Percentiles rank a stretch among this genome's conserved stretches.
Evolutionary conservation across 2,888 invertebrate genomes (phyloP).

Genomic region (Alviniconcha strummeri): DNA sequence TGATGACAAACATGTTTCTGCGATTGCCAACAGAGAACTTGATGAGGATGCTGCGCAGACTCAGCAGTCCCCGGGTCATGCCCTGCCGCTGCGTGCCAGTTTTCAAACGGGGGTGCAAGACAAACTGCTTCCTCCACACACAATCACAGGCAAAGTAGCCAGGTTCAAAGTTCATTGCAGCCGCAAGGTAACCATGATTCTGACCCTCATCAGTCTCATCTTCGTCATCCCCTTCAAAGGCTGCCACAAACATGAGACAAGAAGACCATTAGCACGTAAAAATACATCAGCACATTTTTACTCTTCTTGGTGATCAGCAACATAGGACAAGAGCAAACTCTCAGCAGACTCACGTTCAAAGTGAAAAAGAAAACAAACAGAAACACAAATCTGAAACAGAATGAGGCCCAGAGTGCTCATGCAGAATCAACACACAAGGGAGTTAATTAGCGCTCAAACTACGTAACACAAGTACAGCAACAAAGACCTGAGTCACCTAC

Average conservation of each 20-base stretch:
- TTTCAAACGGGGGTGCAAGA: slow-evolving; percentile 83
- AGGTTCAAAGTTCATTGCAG: slow-evolving; percentile 76
- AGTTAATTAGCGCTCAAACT: too few species aligned
- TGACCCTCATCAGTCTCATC: slow-evolving; percentile 62
- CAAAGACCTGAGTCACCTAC: too few species aligned
- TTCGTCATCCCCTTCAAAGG: slow-evolving; percentile 61
- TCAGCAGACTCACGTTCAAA: neutral
- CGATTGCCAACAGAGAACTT: slow-evolving; percentile 84
- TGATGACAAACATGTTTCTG: slow-evolving; percentile 85
- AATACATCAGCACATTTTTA: neutral
- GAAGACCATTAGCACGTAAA: neutral
- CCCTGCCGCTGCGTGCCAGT: slow-evolving; percentile 46
- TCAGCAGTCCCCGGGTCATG: slow-evolving; percentile 73
- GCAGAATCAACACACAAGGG: too few species aligned
- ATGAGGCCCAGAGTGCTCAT: too few species aligned
- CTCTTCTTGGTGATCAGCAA: neutral
- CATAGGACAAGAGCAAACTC: neutral
- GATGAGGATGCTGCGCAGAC: slow-evolving; percentile 80
- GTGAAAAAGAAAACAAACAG: too few species aligned
- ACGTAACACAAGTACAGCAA: too few species aligned
- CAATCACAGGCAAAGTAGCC: slow-evolving; percentile 85
- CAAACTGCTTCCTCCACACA: slow-evolving; percentile 83
- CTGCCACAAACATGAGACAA: slow-evolving; percentile 34
- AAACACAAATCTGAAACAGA: too few species aligned
- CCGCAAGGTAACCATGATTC: slow-evolving; percentile 71